A percentile compares a stretch with the other conserved stretches of the same genome.
These are phyloP conservation scores for Lethenteron reissneri DNA, from an alignment of 2,113 vertebrate species.

Conservation along the genomic window DNA sequence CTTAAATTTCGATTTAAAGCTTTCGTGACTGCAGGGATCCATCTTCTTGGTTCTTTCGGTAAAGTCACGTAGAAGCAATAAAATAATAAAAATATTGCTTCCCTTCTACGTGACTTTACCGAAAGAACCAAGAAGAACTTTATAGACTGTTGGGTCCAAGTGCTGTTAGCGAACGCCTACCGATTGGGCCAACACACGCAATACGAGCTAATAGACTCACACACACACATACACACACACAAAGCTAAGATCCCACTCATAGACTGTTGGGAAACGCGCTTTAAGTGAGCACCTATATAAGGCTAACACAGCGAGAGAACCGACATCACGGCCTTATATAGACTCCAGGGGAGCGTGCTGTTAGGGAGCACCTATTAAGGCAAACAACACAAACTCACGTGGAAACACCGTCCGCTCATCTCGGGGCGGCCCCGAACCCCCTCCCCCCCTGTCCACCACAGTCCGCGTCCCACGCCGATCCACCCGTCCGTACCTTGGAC, in stretches of 20 bases:
- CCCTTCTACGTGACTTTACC: too few species aligned
- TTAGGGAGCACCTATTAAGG: not conserved
- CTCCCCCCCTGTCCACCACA: too few species aligned
- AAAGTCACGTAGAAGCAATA: too few species aligned
- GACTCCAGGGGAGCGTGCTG: not conserved
- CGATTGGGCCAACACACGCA: too few species aligned
- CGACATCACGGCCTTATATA: not conserved
- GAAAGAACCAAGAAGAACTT: too few species aligned
- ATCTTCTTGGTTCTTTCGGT: too few species aligned
- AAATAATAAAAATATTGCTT: too few species aligned
- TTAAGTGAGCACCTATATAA: not conserved
- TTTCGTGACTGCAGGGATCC: too few species aligned
- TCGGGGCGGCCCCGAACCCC: too few species aligned
- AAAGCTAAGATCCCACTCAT: not conserved
- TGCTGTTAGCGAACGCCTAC: too few species aligned
- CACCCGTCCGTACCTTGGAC: not conserved
- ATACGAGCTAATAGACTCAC: not conserved
- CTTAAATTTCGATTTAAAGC: too few species aligned
- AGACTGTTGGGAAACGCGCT: not conserved
- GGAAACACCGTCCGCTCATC: not conserved
- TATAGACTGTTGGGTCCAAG: too few species aligned
- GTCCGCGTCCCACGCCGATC: not conserved
- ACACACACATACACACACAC: slow-evolving; percentile 2
- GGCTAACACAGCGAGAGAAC: not conserved
- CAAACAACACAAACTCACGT: not conserved